Evolutionary conservation across 2,888 invertebrate species (phyloP), one percentile per base, ranked within the genome.

Genomic region (Hypolimnas misippus): DNA sequence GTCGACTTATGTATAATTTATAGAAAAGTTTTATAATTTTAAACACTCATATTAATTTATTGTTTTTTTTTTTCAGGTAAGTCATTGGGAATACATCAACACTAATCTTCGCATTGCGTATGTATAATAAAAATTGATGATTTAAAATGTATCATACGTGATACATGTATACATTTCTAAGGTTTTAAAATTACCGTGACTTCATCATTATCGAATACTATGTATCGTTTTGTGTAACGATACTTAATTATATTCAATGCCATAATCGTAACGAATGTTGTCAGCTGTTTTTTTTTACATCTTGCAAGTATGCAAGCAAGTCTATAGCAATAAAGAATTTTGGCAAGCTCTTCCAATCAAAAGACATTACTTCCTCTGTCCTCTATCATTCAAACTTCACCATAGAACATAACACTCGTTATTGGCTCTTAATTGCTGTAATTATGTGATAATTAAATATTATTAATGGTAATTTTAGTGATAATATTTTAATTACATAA

Each of bases 51-150:
- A 29, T 33, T 52, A 17, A 14, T 52, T 4, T 16, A 10, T 33
- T n/a, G 31, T 46, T 46, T 54, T 35, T 31, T 59, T 8, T 54
- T 60, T 60, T 25, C 38, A 60, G 59, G 59, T 60, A 25, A 60
- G 59, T 60, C 46, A 10, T 12, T 29, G 17, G 1, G 16, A 16
- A 17, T 19, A 16, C 5, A 1, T 8, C 49, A 49, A 19, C 49
- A 14, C 12, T 21, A 21, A 5, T 10, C 21, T 1, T 25, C 46
- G 8, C 7, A 33, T 14, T 17, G 12, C 7, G 16, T 33, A 25
- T 53, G 59, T 59, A 59, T n/a, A n/a, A n/a, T n/a, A n/a, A n/a
- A n/a, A n/a, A n/a, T n/a, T n/a, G n/a, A n/a, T n/a, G n/a, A n/a
- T n/a, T n/a, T n/a, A n/a, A n/a, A n/a, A n/a, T n/a, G n/a, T n/a